A percentile compares a stretch with the other conserved stretches of the same genome.
phyloP scores from a whole-genome alignment of 2,797 vertebrate genomes.

The Spinus olivaceus region DNA sequence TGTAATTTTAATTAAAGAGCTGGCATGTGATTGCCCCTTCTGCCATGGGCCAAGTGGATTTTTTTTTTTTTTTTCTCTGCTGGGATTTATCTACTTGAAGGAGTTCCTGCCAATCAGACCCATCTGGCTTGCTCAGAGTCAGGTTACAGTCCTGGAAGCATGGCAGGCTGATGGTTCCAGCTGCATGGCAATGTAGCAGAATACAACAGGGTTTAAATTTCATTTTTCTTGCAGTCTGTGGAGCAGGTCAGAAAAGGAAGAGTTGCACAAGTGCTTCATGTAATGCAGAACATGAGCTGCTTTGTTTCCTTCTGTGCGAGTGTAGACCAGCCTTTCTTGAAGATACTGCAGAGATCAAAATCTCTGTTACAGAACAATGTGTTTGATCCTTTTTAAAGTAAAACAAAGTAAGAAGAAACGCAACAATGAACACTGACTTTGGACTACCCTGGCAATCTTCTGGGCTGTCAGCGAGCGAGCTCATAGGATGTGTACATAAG shows the following conservation, averaged over 20 bases:
- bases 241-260: conserved; percentile 41
- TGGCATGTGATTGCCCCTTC: conserved; percentile 12
- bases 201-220: conserved; percentile 38
- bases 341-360: background rate
- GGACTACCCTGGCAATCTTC: conserved; percentile 15
- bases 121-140: conserved; percentile 54
- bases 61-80: background rate
- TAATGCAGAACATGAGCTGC: conserved; percentile 31
- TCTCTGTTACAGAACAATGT: background rate
- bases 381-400: background rate
- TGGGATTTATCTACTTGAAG: conserved; percentile 46
- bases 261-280: conserved; percentile 27
- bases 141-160: conserved; percentile 64
- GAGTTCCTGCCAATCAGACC: conserved; percentile 70
- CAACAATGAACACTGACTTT: background rate
- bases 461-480: conserved; percentile 36
- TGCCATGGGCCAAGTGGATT: conserved; percentile 9
- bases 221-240: conserved; percentile 37
- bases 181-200: conserved; percentile 61
- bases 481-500: conserved; percentile 43
- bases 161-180: conserved; percentile 62
- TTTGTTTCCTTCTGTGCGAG: background rate
- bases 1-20: conserved; percentile 90
- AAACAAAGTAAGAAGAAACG: background rate
- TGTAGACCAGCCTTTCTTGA: conserved; percentile 3